phyloP scores from a whole-genome alignment of 2,888 invertebrate species.

The Petrolisthes cinctipes region DNA sequence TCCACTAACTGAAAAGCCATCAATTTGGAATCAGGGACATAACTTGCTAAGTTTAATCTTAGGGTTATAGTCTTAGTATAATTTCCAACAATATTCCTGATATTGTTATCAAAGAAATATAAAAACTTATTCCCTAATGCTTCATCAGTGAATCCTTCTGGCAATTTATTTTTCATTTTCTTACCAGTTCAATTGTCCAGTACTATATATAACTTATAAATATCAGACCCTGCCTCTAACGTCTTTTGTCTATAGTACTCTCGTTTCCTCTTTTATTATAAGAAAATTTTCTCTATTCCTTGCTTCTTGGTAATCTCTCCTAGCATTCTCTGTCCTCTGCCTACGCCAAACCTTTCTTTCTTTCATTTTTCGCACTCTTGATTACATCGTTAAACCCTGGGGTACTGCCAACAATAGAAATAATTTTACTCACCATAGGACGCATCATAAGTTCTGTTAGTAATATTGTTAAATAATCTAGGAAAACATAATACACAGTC shows the following conservation, averaged over 20 bases:
- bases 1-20: too few species aligned
- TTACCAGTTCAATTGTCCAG: too few species aligned
- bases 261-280: constrained; percentile 13
- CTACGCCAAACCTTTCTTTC: constrained; percentile 6
- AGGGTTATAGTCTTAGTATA: too few species aligned
- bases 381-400: constrained; percentile 9
- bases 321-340: neutral
- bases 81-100: too few species aligned
- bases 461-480: constrained; percentile 16
- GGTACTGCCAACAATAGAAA: constrained; percentile 14
- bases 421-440: neutral
- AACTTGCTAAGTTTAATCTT: too few species aligned
- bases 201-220: neutral
- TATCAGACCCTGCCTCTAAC: neutral
- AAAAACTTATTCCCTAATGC: too few species aligned
- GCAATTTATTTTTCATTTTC: too few species aligned
- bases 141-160: too few species aligned
- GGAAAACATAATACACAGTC: constrained; percentile 10
- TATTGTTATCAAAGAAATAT: too few species aligned
- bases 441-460: neutral
- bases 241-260: constrained; percentile 13
- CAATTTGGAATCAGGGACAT: too few species aligned
- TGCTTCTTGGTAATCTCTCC: constrained; percentile 3
- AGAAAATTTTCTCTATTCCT: neutral
- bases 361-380: neutral